Conservation (phyloP, 2,113 vertebrate species). For the Danionella cerebrum region DNA sequence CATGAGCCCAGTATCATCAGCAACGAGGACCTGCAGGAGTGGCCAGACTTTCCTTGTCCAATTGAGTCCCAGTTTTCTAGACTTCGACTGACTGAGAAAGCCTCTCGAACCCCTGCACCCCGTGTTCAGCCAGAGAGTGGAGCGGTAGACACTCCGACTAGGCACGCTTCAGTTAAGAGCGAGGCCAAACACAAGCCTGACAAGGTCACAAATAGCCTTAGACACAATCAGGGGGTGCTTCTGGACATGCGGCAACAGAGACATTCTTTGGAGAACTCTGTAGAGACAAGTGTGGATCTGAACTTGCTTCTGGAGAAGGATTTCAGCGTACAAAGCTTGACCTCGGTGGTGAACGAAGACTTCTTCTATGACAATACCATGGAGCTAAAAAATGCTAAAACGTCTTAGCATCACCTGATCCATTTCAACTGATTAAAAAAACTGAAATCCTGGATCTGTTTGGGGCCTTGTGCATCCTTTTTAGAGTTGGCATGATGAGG, state of each 20-base stretch:
- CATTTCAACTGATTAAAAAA: no score
- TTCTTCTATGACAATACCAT: conserved; percentile 76
- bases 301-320: conserved; percentile 75
- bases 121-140: conserved; percentile 53
- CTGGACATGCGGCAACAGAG: conserved; percentile 69
- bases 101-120: conserved; percentile 41
- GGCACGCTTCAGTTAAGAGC: conserved; percentile 63
- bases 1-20: conserved; percentile 89
- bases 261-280: conserved; percentile 57
- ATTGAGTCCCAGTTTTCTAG: conserved; percentile 81
- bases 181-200: conserved; percentile 69
- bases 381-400: conserved; percentile 55
- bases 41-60: conserved; percentile 58
- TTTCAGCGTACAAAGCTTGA: conserved; percentile 83
- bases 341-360: conserved; percentile 80
- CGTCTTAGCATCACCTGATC: conserved; percentile 34
- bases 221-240: conserved; percentile 61
- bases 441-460: no score
- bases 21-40: conserved; percentile 63
- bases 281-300: conserved; percentile 65
- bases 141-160: conserved; percentile 50
- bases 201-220: conserved; percentile 56
- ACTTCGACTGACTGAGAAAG: conserved; percentile 75
- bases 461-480: no score
- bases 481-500: not conserved